Evolutionary conservation across 2,113 vertebrate species (phyloP), one percentile per base, ranked within the genome.

Genomic region (Carassius auratus): DNA sequence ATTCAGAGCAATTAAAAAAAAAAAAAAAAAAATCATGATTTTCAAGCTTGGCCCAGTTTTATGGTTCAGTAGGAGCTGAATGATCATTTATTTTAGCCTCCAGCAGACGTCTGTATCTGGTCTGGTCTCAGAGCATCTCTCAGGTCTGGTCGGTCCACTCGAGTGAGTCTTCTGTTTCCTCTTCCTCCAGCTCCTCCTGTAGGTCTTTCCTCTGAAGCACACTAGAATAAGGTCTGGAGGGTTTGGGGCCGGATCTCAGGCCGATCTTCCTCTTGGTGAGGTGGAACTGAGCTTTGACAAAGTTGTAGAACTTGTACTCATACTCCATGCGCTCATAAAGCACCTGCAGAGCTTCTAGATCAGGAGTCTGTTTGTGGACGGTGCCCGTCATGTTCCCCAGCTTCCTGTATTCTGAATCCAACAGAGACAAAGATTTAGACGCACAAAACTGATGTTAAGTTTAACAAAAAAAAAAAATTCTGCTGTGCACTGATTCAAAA

Each of bases 321-420:
- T 96, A 95, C 90, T 92, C 92, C 96, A 97, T 96, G 38, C 96
- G 94, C 85, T 97, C 96, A 90, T 96, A 96, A 73, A 97, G 94
- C 79, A 95, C 92, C 92, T 96, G 95, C 83, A 97, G 92, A 3
- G 96, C 96, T 90, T 96, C 94, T 0, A 94, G 93, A 81, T 95
- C 96, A 26, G 96, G 96, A 71, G 93, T 89, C 1, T 95, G 94
- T 89, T 97, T 97, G 87, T 92, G 96, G 90, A 97, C 95, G 14
- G 96, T 97, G 90, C 94, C 96, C 90, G 96, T 97, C 92, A 96
- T 90, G 87, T 97, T 97, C 80, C 96, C 96, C 90, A 96, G 93
- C 87, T 95, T 97, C 90, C 92, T 95, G 83, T 97, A 96, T 64
- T 96, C 96, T 97, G 91, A 55, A 57, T 14, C 45, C 0, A 2